phyloP scores from a whole-genome alignment of 2,888 invertebrate species.

The Invenusta paracnida region DNA sequence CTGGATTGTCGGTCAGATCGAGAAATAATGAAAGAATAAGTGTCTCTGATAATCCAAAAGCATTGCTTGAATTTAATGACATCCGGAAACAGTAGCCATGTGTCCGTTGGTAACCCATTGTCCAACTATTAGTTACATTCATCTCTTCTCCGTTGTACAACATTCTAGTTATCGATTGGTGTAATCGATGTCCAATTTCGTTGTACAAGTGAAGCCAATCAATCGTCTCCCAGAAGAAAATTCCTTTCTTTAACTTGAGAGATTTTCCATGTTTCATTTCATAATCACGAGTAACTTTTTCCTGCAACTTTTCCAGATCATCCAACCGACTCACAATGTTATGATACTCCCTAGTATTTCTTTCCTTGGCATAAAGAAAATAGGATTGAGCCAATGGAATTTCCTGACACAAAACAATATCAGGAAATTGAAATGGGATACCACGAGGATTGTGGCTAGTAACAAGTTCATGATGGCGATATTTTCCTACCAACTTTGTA shows the following conservation, averaged over 20 bases:
- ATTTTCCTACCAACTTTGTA: neutral
- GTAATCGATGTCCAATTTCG: neutral
- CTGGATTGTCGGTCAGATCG: neutral
- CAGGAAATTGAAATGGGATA: neutral
- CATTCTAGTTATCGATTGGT: neutral
- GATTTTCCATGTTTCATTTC: neutral
- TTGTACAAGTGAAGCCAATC: neutral
- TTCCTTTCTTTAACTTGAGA: neutral
- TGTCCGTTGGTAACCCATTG: neutral
- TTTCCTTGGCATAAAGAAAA: neutral
- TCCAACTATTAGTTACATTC: neutral
- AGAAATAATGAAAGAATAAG: neutral
- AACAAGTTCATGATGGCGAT: neutral
- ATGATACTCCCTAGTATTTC: neutral
- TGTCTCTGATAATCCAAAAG: neutral
- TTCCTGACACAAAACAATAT: neutral
- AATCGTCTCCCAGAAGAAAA: constrained; percentile 10
- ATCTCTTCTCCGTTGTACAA: neutral
- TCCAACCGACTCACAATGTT: neutral
- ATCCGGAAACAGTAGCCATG: neutral
- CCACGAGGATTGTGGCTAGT: neutral
- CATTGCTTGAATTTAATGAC: neutral
- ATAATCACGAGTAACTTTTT: neutral
- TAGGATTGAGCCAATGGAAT: constrained; percentile 1
- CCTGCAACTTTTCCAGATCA: neutral